Evolutionary conservation across 2,113 vertebrate species (phyloP).

Genomic region (Picathartes gymnocephalus): DNA sequence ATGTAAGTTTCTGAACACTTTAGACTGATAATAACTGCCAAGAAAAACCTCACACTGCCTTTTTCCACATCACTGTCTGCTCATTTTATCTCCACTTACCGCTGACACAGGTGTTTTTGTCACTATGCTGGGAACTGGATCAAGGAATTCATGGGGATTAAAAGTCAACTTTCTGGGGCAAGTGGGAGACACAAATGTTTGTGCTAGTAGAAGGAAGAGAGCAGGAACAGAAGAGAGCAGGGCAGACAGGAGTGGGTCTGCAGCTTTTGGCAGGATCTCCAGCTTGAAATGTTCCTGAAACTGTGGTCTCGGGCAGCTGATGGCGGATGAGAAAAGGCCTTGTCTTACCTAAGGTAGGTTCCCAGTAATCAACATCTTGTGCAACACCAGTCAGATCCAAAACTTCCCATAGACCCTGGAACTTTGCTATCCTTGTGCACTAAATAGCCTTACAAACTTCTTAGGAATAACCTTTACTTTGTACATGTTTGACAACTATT

Average conservation of each 20-base stretch:
- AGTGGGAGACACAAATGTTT: background rate
- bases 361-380: background rate
- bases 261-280: background rate
- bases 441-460: background rate
- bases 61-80: background rate
- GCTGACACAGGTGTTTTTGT: background rate
- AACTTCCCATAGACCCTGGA: background rate
- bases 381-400: background rate
- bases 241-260: background rate
- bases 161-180: background rate
- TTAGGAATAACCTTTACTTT: background rate
- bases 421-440: background rate
- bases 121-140: background rate
- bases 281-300: background rate
- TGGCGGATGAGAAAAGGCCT: background rate
- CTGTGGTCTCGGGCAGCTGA: background rate
- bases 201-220: background rate
- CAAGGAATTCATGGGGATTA: background rate
- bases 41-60: background rate
- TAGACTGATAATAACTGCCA: background rate
- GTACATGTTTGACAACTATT: background rate
- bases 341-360: background rate
- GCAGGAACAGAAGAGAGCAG: background rate
- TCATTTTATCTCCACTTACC: background rate
- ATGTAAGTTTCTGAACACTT: background rate